phyloP scores from a whole-genome alignment of 1,140 invertebrate genomes.

The Drosophila baimaii region DNA sequence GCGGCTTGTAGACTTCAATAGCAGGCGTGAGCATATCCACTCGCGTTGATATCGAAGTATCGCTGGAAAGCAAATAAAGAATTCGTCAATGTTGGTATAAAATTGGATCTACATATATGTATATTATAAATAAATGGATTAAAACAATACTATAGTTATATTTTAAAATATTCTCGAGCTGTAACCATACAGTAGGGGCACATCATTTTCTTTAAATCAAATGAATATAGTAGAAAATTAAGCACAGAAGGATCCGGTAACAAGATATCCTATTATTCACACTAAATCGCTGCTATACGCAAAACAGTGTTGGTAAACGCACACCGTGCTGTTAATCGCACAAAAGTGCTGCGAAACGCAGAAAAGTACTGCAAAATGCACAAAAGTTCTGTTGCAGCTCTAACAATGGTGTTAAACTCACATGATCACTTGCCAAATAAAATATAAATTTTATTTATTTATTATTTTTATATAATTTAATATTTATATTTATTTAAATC shows the following conservation, averaged over 20 bases:
- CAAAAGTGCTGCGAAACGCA: not conserved
- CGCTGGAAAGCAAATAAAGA: conserved; percentile 84
- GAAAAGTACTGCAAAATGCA: not conserved
- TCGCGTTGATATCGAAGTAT: conserved; percentile 87
- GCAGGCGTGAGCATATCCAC: conserved; percentile 87
- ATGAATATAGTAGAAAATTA: too few relatives aligned
- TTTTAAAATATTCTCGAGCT: not conserved
- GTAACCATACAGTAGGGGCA: not conserved
- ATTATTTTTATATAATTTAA: not conserved
- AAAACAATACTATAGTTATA: not conserved
- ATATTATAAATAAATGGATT: too few relatives aligned
- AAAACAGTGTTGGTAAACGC: not conserved
- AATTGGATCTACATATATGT: too few relatives aligned
- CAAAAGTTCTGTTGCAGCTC: not conserved
- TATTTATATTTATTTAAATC: not conserved
- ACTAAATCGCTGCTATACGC: not conserved
- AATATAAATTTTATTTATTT: not conserved
- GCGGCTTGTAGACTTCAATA: conserved; percentile 86
- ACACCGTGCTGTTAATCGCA: not conserved
- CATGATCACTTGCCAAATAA: too few relatives aligned
- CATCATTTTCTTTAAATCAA: too few relatives aligned
- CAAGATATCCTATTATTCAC: not conserved
- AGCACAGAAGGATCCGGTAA: not conserved
- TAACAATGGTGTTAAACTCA: too few relatives aligned
- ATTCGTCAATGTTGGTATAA: too few relatives aligned